Conservation (phyloP, 2,113 vertebrate genomes). For the Chlamydotis undulata region DNA sequence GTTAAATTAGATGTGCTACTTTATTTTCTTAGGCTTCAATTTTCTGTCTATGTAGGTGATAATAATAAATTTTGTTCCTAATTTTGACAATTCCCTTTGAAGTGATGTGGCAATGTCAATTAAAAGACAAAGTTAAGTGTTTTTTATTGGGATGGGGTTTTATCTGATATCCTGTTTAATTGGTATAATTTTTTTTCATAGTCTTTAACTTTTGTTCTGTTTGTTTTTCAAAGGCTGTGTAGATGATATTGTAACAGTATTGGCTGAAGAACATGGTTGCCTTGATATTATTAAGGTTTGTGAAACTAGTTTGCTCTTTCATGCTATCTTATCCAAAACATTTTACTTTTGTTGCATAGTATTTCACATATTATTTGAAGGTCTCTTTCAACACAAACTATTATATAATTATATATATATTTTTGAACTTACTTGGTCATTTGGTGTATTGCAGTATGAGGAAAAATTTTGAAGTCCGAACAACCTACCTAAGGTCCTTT, state of each 20-base stretch:
- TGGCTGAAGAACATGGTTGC: conserved; percentile 96
- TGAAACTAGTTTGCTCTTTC: not conserved
- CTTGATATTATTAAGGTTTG: conserved; percentile 90
- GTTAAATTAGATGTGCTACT: not conserved
- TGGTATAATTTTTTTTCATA: not conserved
- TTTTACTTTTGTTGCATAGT: not conserved
- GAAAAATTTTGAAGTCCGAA: not conserved
- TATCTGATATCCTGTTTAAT: not conserved
- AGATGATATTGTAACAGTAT: conserved; percentile 90
- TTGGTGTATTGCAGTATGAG: not conserved
- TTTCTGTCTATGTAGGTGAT: not conserved
- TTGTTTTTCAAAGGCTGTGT: conserved; percentile 83
- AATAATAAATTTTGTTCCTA: not conserved
- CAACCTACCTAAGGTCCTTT: not conserved
- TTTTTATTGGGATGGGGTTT: not conserved
- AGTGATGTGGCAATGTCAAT: not conserved
- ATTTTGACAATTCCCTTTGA: not conserved
- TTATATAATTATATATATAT: too few relatives aligned
- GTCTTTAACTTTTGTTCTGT: not conserved
- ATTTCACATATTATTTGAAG: not conserved
- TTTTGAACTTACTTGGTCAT: not conserved
- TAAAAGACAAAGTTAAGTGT: not conserved
- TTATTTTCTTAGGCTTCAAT: not conserved
- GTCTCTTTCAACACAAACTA: too few relatives aligned
- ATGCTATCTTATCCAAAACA: not conserved